phyloP scores from a whole-genome alignment of 2,797 vertebrate species.

The Sebastes elongatus region DNA sequence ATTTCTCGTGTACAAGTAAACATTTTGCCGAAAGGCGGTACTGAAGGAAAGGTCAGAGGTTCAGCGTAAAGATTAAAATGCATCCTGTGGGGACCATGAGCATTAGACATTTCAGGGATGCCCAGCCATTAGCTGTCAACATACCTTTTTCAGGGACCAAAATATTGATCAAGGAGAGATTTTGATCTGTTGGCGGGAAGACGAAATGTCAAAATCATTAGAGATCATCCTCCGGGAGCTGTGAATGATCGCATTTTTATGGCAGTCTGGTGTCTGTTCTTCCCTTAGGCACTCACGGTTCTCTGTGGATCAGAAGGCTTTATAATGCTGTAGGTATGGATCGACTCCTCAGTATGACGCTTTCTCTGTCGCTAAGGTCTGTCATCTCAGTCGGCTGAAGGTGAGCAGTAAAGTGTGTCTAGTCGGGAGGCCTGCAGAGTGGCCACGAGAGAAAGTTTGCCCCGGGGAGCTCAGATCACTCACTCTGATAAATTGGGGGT shows the following conservation, averaged over 20 bases:
- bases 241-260: background rate
- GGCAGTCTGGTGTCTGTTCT: background rate
- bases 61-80: background rate
- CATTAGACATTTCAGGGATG: background rate
- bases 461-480: slow-evolving; percentile 28
- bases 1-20: background rate
- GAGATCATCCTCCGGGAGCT: background rate
- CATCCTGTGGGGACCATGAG: background rate
- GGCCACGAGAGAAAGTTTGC: background rate
- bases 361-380: background rate
- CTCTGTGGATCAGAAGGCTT: background rate
- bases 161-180: background rate
- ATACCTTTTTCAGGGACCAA: background rate
- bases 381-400: background rate
- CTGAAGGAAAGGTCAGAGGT: background rate
- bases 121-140: background rate
- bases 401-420: background rate
- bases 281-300: background rate
- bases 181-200: background rate
- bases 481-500: slow-evolving; percentile 57
- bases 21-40: background rate
- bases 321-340: background rate
- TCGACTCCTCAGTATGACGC: background rate
- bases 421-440: slow-evolving; percentile 1
- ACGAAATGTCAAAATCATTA: background rate